Conservation (phyloP, 92 coral and sea anemone genomes). For the Actinernus sp. region DNA sequence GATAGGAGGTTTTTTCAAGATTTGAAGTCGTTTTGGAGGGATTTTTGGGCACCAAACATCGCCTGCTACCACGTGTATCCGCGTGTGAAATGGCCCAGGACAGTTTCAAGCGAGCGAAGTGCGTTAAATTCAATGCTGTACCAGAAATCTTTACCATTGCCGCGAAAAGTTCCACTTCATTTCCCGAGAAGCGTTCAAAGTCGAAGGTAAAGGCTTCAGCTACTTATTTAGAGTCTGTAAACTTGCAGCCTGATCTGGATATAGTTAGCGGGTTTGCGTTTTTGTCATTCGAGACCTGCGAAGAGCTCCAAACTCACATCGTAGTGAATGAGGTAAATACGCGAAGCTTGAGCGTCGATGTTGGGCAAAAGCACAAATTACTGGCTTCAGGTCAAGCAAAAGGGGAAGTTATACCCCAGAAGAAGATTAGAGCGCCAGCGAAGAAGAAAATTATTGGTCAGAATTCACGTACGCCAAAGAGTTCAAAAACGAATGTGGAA, state of each 20-base stretch:
- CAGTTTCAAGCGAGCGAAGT: slow-evolving; percentile 3
- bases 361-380: slow-evolving; percentile 60
- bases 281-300: slow-evolving; percentile 68
- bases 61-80: too few species aligned
- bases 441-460: not conserved
- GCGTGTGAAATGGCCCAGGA: not conserved
- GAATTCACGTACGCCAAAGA: too few species aligned
- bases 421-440: not conserved
- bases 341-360: slow-evolving; percentile 61
- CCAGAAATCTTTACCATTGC: slow-evolving; percentile 30
- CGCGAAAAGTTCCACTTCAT: slow-evolving; percentile 11
- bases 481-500: too few species aligned
- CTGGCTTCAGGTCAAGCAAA: not conserved
- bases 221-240: slow-evolving; percentile 18
- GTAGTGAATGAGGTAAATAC: slow-evolving; percentile 68
- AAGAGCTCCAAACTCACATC: slow-evolving; percentile 79
- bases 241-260: slow-evolving; percentile 72
- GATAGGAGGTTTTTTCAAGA: not conserved
- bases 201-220: slow-evolving; percentile 46
- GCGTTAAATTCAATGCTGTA: slow-evolving; percentile 4
- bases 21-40: not conserved
- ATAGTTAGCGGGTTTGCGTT: slow-evolving; percentile 87
- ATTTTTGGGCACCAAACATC: slow-evolving; percentile 7
- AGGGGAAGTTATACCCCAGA: not conserved
- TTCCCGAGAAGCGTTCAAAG: slow-evolving; percentile 10